Evolutionary conservation across 2,113 vertebrate species (phyloP).

Genomic region (Loxodonta africana): DNA sequence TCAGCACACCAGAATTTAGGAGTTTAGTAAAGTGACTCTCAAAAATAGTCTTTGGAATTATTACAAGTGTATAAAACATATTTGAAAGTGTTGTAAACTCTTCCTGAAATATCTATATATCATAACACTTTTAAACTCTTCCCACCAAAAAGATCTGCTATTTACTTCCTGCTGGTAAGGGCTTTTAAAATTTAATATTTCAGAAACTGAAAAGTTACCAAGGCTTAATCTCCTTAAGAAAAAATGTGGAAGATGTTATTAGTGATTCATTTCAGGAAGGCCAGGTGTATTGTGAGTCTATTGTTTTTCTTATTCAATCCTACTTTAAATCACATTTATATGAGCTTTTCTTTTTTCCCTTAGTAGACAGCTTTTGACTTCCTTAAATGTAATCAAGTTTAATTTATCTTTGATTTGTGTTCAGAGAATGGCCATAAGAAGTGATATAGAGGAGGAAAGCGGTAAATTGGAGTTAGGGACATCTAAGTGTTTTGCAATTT

Average conservation of each 20-base stretch:
- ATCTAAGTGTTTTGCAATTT: neutral
- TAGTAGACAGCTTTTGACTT: neutral
- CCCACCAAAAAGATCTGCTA: neutral
- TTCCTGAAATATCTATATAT: neutral
- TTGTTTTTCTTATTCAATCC: neutral
- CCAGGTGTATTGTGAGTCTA: neutral
- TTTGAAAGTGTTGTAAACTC: neutral
- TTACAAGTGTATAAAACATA: neutral
- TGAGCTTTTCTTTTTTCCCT: neutral
- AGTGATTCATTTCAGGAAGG: neutral
- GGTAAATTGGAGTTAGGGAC: accelerated
- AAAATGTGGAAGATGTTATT: neutral
- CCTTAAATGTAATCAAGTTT: neutral
- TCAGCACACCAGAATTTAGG: neutral
- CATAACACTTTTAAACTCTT: neutral
- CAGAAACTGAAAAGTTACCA: neutral
- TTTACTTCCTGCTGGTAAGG: neutral
- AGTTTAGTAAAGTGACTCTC: neutral
- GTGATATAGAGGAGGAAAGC: neutral
- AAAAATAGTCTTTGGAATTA: neutral
- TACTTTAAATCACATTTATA: neutral
- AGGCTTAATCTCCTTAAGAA: neutral
- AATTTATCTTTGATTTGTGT: neutral
- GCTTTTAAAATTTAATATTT: neutral
- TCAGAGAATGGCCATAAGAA: neutral